Evolutionary conservation across 2,113 vertebrate species (phyloP), one percentile per base, ranked within the genome.

Genomic region (Microcebus murinus): DNA sequence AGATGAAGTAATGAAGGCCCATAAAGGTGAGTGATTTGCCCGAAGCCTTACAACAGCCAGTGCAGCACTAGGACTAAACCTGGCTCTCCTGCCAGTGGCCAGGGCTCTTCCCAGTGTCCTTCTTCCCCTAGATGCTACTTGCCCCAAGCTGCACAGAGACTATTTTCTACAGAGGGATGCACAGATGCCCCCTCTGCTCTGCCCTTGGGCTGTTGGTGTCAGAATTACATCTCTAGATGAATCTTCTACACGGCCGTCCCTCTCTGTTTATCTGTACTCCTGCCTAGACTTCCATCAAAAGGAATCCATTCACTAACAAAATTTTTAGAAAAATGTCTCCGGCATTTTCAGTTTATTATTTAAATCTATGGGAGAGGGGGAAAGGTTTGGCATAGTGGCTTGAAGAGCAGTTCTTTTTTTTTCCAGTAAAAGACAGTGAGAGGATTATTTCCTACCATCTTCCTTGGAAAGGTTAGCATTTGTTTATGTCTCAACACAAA

Each of bases 281-380:
- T 55, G 45, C 31, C 36, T 86, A 14, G 31, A 82, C 31, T 57
- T 61, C 42, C 55, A 76, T 29, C 52, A 77, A 83, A 87, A 96
- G 23, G 23, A 83, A 77, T 73, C 39, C 48, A 77, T 79, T 95
- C 68, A 87, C 63, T 95, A 87, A 45, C 45, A 82, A 90, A 76
- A 7, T 36, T 85, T 61, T 85, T 42, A 70, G 27, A 34, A 34
- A 91, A 76, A 18, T 63, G 5, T 67, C 29, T 86, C 23, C 71
- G 55, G 14, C 36, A 76, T 82, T 90, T 89, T 88, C 48, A 83
- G 39, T 86, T 80, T 73, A 14, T 70, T 61, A 55, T 86, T 89
- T 76, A 79, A 80, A 90, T 79, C 55, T 50, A 70, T 94, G 85
- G 14, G 50, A 55, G 1, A 21, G 29, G 3, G 11, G 8, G 0